Base-by-base conservation (phyloP, 2,797 vertebrate genomes). In the Fistularia tabacaria region DNA sequence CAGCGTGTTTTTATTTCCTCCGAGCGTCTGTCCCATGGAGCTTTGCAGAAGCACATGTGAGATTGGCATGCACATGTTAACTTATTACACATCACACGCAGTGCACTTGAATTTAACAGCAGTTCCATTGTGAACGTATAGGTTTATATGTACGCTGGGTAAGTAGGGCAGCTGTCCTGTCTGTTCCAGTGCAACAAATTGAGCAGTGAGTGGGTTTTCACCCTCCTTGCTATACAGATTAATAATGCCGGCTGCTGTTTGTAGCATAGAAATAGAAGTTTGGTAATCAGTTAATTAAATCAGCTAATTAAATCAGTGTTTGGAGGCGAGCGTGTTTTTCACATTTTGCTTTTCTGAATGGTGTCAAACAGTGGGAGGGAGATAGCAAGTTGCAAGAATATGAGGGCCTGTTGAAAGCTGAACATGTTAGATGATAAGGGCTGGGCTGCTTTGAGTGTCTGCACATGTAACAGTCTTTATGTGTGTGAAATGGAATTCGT, bases 271-370 rank as follows among this genome's bases (percentile, higher is more conserved):
- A 81, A 83, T 76, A 66, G 77, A 83, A 84, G 74, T 85, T 88
- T 82, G 67, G 75, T 85, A 85, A 86, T 86, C 85, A 85, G 82
- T 87, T 87, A 88, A 88, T 87, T 87, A 87, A 84, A 85, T 88
- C 85, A 82, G 78, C 79, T 85, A 86, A 88, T 87, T 86, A 88
- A 85, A 85, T 87, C 79, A 84, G 74, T 77, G 70, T 87, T 85
- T 83, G 82, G 74, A 76, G 76, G 77, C 74, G 58, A 81, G 70
- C 12, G 38, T 76, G 80, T 78, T 82, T 87, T 82, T 81, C 73
- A 77, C 76, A 76, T 77, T 84, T 81, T 73, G 72, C 71, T 76
- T 76, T 79, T 75, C 61, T 83, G 80, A 85, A 83, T 80, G 82
- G 66, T 63, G 74, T 69, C 65, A 76, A 83, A 83, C 43, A 66